Percentiles rank a stretch among this genome's conserved stretches.
These are phyloP conservation scores for Habropoda laboriosa DNA, from an alignment of 1,140 invertebrate species.

Conservation along the genomic window DNA sequence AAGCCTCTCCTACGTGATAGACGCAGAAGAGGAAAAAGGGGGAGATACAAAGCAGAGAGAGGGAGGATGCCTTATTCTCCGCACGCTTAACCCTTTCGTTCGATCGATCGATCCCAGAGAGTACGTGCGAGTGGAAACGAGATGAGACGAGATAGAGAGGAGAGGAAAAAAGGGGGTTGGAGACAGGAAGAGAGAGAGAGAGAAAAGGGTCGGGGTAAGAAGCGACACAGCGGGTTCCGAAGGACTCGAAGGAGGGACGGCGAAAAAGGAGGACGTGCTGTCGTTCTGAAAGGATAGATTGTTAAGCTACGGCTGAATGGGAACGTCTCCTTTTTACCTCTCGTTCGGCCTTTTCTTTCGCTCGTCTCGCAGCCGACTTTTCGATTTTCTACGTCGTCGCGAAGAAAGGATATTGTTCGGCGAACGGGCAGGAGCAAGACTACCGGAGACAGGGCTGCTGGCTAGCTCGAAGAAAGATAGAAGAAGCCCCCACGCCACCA, in stretches of 20 bases:
- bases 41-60: too few relatives aligned
- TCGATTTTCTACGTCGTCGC: constrained; percentile 73
- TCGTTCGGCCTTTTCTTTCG: constrained; percentile 67
- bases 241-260: constrained; percentile 9
- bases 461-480: background rate
- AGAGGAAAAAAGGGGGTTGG: background rate
- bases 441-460: constrained; percentile 11
- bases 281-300: constrained; percentile 75
- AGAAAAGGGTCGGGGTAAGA: background rate
- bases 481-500: constrained; percentile 25
- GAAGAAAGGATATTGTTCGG: constrained; percentile 76
- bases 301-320: constrained; percentile 74
- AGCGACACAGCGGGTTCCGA: constrained; percentile 35
- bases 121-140: constrained; percentile 20
- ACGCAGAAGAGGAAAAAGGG: too few relatives aligned
- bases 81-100: constrained; percentile 58
- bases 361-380: constrained; percentile 67
- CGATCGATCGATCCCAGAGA: constrained; percentile 47
- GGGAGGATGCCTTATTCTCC: constrained; percentile 43
- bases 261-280: constrained; percentile 57
- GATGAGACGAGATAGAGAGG: constrained; percentile 5
- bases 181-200: too few relatives aligned
- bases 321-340: constrained; percentile 67
- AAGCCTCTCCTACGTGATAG: too few relatives aligned
- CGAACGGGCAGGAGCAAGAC: constrained; percentile 21